Percentiles rank a stretch among this genome's conserved stretches.
Evolutionary conservation across 2,888 invertebrate species (phyloP).

Genomic region (Aleiodes leptofemur): DNA sequence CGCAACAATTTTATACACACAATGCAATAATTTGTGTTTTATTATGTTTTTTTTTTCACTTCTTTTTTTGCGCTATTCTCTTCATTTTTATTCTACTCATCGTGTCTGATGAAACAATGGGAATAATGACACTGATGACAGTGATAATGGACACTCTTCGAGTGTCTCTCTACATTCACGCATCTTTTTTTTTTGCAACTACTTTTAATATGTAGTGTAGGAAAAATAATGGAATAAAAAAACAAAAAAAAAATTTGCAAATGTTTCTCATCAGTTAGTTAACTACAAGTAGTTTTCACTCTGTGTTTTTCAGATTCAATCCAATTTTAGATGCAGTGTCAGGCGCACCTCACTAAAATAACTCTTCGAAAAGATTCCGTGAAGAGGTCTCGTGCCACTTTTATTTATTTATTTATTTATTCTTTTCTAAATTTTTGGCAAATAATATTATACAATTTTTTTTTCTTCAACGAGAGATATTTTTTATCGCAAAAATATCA

Average conservation of each 20-base stretch:
- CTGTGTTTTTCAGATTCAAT: constrained; percentile 9
- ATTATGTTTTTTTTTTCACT: background rate
- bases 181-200: constrained; percentile 23
- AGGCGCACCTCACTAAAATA: constrained; percentile 53
- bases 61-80: constrained; percentile 21
- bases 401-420: too few species aligned
- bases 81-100: constrained; percentile 26
- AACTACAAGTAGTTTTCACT: too few species aligned
- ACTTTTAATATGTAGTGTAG: constrained; percentile 17
- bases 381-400: too few species aligned
- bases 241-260: background rate
- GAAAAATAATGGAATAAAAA: background rate
- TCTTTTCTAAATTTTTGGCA: too few species aligned
- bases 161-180: constrained; percentile 24
- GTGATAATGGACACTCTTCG: constrained; percentile 25
- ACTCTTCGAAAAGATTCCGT: constrained; percentile 34
- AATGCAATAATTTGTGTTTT: background rate
- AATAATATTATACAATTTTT: too few species aligned
- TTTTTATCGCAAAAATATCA: too few species aligned
- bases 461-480: too few species aligned
- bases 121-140: too few species aligned
- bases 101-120: constrained; percentile 13
- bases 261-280: background rate
- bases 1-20: too few species aligned
- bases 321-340: constrained; percentile 58